Evolutionary conservation across 2,888 invertebrate species (phyloP), one percentile per base, ranked within the genome.

Genomic region (Drosophila mimica): DNA sequence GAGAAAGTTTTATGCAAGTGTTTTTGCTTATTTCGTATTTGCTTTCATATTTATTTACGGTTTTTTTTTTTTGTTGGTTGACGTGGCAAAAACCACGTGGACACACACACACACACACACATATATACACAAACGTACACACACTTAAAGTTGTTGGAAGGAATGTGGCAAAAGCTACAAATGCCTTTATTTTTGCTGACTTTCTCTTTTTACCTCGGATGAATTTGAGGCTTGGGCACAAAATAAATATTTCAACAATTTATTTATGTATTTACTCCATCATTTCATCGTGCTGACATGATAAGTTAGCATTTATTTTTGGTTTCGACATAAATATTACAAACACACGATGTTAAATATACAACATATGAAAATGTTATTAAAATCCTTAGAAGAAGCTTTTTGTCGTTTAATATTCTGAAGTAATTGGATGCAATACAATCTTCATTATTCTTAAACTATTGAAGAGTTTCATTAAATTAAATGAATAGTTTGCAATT

Each of bases 221-320:
- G 11, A 38, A 25, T 20, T 51, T 40, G 34, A 15, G 25, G 15
- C 20, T 13, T 25, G 28, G 38, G 38, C 54, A 75, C 31, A 71
- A 79, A 71, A 79, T 80, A 87, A 77, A 83, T 83, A 82, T 82
- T 82, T 79, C 33, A 69, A 70, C 69, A 79, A 71, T 70, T 78
- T 82, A 78, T 83, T 80, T 82, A 76, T 75, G 59, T 76, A 71
- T 82, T 72, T 68, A 53, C 63, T 54, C 52, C 63, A 77, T 77
- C 34, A 68, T 71, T 79, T 49, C 53, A 51, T 46, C 53, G 20
- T 66, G 70, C 58, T 72, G 63, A 43, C 52, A 63, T 30, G 25
- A 38, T n/a, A 59, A 56, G 38, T 62, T 25, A 53, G n/a, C n/a
- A 48, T 57, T 74, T 74, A n/a, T 15, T 52, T 43, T 20, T 43